A percentile compares a stretch with the other conserved stretches of the same genome.
These are phyloP conservation scores for Scomber colias DNA, from an alignment of 2,113 vertebrate genomes.

Conservation along the genomic window DNA sequence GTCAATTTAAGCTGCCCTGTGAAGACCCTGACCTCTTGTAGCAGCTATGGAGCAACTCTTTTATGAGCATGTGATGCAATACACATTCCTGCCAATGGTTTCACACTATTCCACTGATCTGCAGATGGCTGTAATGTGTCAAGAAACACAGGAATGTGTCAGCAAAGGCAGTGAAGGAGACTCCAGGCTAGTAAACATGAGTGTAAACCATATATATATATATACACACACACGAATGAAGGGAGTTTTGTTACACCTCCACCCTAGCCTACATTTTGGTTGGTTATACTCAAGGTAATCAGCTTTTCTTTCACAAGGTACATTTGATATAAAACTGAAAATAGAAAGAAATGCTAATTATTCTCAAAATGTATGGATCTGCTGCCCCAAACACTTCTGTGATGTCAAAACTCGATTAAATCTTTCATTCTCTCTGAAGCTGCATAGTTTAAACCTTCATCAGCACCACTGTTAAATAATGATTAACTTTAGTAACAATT, in stretches of 20 bases:
- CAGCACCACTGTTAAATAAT: background rate
- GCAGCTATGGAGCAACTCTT: background rate
- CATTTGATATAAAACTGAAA: too few relatives aligned
- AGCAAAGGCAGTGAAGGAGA: background rate
- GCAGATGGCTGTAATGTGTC: background rate
- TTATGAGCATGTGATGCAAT: background rate
- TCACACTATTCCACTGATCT: background rate
- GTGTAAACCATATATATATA: background rate
- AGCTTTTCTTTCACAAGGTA: too few relatives aligned
- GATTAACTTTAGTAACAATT: too few relatives aligned
- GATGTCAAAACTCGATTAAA: background rate
- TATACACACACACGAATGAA: too few relatives aligned
- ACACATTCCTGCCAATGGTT: background rate
- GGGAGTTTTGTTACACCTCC: too few relatives aligned
- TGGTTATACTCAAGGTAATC: too few relatives aligned
- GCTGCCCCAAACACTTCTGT: background rate
- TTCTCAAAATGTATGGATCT: too few relatives aligned
- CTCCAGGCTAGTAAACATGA: background rate
- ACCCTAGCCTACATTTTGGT: too few relatives aligned
- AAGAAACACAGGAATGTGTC: conserved; percentile 1
- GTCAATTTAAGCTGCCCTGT: background rate
- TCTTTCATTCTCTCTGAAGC: background rate
- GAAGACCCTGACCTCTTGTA: background rate
- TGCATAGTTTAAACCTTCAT: background rate
- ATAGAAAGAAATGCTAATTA: too few relatives aligned